Conservation (phyloP, 1,140 invertebrate species). For the Pantala flavescens region DNA sequence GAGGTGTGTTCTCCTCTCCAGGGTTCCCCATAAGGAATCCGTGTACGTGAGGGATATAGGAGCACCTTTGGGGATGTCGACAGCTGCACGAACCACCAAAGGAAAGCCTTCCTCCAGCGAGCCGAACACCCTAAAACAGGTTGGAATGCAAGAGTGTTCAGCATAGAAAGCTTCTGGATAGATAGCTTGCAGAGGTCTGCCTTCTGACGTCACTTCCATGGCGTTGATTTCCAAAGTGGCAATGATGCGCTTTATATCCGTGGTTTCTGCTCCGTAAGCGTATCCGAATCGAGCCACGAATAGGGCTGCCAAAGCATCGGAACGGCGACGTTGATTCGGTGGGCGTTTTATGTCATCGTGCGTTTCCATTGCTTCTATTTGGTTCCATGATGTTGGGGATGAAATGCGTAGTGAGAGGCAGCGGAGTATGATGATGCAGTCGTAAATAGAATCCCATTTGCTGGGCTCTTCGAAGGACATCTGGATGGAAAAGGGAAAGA, state of each 20-base stretch:
- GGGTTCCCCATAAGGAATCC: slow-evolving; percentile 31
- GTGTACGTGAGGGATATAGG: slow-evolving; percentile 32
- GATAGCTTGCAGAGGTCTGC: slow-evolving; percentile 23
- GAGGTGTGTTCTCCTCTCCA: slow-evolving; percentile 28
- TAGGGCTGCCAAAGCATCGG: slow-evolving; percentile 24
- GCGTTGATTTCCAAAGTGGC: slow-evolving; percentile 32
- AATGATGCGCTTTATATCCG: slow-evolving; percentile 27
- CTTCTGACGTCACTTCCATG: slow-evolving; percentile 23
- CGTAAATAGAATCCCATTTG: slow-evolving; percentile 17
- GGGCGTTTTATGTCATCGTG: slow-evolving; percentile 20
- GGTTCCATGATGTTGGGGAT: slow-evolving; percentile 21
- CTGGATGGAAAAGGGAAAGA: neutral
- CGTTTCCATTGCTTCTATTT: slow-evolving; percentile 22
- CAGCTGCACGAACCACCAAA: slow-evolving; percentile 27
- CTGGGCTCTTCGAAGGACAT: neutral
- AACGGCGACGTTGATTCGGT: slow-evolving; percentile 25
- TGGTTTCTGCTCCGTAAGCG: slow-evolving; percentile 17
- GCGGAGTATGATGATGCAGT: slow-evolving; percentile 24
- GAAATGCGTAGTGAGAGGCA: slow-evolving; percentile 26
- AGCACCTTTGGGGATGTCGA: slow-evolving; percentile 29
- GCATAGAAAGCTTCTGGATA: slow-evolving; percentile 28
- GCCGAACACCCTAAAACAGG: slow-evolving; percentile 27
- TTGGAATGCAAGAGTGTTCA: slow-evolving; percentile 32
- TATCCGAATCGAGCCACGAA: slow-evolving; percentile 16
- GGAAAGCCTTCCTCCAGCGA: slow-evolving; percentile 16